These are phyloP conservation scores for Anas georgica DNA, from an alignment of 2,797 vertebrate genomes.

Conservation along the genomic window DNA sequence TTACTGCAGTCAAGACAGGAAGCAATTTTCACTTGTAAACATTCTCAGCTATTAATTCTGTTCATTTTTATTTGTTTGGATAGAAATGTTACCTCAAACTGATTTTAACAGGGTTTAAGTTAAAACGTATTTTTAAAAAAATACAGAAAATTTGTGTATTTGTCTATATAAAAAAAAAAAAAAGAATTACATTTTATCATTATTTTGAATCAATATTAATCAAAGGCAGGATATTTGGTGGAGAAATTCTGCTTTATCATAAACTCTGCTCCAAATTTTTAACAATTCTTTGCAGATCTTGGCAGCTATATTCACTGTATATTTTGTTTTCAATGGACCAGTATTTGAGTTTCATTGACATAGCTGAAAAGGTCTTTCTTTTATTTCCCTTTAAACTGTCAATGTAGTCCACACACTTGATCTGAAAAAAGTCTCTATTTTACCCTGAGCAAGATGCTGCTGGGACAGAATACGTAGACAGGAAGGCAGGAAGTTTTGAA, in stretches of 20 bases:
- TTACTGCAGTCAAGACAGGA: not conserved
- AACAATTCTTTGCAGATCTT: not conserved
- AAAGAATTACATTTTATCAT: not conserved
- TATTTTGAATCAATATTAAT: not conserved
- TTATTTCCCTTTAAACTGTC: not conserved
- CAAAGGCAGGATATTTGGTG: not conserved
- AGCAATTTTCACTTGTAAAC: not conserved
- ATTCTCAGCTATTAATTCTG: not conserved
- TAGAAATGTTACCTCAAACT: not conserved
- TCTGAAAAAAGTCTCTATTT: not conserved
- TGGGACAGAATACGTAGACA: fast-evolving
- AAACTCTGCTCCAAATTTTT: not conserved
- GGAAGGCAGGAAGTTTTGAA: not conserved
- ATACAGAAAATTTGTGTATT: not conserved
- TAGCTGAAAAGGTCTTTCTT: not conserved
- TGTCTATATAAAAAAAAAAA: not conserved
- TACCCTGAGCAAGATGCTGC: not conserved
- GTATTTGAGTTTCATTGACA: not conserved
- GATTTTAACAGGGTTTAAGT: not conserved
- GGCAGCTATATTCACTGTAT: not conserved
- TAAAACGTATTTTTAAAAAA: not conserved
- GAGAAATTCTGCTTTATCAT: not conserved
- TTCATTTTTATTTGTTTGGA: not conserved
- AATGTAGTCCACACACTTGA: not conserved
- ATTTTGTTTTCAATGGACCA: not conserved